Base-by-base conservation (phyloP, 1,140 invertebrate genomes). In the Zaprionus vittiger region DNA sequence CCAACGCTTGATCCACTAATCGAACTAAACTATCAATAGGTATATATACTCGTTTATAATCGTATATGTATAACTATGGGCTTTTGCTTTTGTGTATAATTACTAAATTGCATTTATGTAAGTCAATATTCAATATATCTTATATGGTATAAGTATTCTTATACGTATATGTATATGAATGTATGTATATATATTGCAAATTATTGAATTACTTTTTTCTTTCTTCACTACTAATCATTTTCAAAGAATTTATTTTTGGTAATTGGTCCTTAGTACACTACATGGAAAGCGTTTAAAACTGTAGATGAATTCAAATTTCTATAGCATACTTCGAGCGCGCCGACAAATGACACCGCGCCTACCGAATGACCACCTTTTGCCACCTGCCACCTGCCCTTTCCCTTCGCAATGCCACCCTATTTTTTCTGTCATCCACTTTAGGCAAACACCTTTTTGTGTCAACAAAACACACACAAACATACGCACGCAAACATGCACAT, bases 201-300 rank as follows among this genome's bases (percentile, higher is more conserved):
- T 84, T 77, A 73, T 17, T 20, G 22, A 78, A 65, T 61, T 60
- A 71, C 52, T 55, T 34, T 66, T 57, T 83, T 63, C 57, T 79
- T 55, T 20, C 20, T 70, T 65, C 76, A 75, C 80, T 65, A 81
- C 73, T 80, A 49, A 59, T 81, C 71, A 60, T 80, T 57, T 77
- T 68, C 52, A 79, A 65, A 82, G 67, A 63, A 75, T 66, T 81
- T 3, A 12, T 22, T 73, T 71, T 79, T 74, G 77, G 65, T 91
- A 91, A 91, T 91, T 91, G 89, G 89, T 91, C 89, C 89, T 91
- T 91, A 91, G 79, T 91, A 91, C 81, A 78, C 89, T 91, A 91
- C 81, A 75, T 85, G 73, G 79, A 91, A 91, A 91, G 85, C 85
- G 70, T 81, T 91, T 73, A 81, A 86, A 87, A 84, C 59, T 70